These are phyloP conservation scores for Acrobasis repandana DNA, from an alignment of 2,888 invertebrate genomes.

Conservation along the genomic window DNA sequence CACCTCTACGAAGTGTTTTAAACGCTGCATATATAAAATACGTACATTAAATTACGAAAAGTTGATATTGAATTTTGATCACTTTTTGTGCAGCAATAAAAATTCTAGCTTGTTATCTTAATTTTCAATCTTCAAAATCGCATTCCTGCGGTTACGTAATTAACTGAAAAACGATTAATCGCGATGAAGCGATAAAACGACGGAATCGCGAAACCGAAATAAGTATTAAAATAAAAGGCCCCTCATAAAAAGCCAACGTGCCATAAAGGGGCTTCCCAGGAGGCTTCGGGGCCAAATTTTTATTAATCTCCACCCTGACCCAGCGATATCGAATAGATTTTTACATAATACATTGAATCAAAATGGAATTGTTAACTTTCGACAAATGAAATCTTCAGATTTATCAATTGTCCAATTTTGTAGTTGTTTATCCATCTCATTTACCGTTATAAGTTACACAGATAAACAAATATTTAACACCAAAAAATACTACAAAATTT, in stretches of 20 bases:
- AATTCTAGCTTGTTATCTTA: conserved; percentile 8
- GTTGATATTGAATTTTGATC: no score
- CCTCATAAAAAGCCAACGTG: conserved; percentile 72
- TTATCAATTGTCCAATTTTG: conserved; percentile 1
- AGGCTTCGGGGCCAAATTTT: conserved; percentile 68
- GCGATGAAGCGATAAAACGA: conserved; percentile 63
- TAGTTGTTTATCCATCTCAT: background rate
- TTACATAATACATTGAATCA: conserved; percentile 58
- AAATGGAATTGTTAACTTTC: conserved; percentile 62
- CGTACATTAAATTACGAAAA: no score
- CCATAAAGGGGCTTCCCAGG: conserved; percentile 70
- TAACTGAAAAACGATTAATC: conserved; percentile 70
- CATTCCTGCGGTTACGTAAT: conserved; percentile 56
- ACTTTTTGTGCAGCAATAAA: background rate
- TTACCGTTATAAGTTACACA: background rate
- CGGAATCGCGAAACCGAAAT: conserved; percentile 69
- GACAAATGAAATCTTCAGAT: conserved; percentile 35
- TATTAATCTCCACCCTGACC: conserved; percentile 71
- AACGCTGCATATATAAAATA: no score
- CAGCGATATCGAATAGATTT: conserved; percentile 55
- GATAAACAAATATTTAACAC: no score
- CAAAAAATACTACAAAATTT: no score
- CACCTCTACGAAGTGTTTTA: no score
- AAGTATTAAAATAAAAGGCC: conserved; percentile 75
- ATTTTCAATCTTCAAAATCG: conserved; percentile 39